Percentiles rank a stretch among this genome's conserved stretches.
phyloP scores from a whole-genome alignment of 2,888 invertebrate species.

The Ophioninae sp. region DNA sequence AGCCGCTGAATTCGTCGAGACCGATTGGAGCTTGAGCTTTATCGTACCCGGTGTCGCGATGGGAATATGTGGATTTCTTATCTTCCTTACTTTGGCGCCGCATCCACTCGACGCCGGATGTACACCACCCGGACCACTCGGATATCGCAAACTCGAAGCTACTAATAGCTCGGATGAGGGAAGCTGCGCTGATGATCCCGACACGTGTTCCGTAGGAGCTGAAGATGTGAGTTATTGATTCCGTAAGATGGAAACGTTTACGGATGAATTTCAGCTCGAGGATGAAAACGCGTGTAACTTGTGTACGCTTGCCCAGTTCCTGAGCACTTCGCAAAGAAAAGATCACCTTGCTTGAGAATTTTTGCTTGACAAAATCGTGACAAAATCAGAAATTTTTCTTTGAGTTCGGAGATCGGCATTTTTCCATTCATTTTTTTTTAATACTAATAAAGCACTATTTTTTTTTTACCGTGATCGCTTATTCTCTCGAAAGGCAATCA shows the following conservation, averaged over 20 bases:
- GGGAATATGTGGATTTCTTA: constrained; percentile 85
- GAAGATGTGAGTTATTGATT: constrained; percentile 74
- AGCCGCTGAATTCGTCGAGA: constrained; percentile 92
- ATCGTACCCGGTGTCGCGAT: constrained; percentile 94
- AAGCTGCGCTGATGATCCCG: constrained; percentile 66
- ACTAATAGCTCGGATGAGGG: constrained; percentile 75
- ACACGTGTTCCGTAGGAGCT: constrained; percentile 59
- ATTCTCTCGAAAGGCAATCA: background rate
- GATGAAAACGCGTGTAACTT: background rate
- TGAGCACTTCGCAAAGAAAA: background rate
- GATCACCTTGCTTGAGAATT: no score
- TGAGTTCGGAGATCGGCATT: no score
- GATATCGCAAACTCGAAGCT: constrained; percentile 74
- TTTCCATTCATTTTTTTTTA: no score
- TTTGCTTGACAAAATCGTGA: background rate
- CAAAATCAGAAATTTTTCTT: no score
- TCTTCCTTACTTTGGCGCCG: constrained; percentile 93
- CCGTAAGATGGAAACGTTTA: background rate
- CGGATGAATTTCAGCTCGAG: background rate
- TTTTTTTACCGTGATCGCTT: background rate
- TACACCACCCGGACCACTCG: constrained; percentile 75
- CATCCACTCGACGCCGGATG: constrained; percentile 90
- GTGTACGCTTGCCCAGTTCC: background rate
- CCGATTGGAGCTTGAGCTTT: constrained; percentile 95
- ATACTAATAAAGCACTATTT: background rate